Evolutionary conservation across 2,888 invertebrate genomes (phyloP), one percentile per base, ranked within the genome.

Genomic region (Phaedon cochleariae): DNA sequence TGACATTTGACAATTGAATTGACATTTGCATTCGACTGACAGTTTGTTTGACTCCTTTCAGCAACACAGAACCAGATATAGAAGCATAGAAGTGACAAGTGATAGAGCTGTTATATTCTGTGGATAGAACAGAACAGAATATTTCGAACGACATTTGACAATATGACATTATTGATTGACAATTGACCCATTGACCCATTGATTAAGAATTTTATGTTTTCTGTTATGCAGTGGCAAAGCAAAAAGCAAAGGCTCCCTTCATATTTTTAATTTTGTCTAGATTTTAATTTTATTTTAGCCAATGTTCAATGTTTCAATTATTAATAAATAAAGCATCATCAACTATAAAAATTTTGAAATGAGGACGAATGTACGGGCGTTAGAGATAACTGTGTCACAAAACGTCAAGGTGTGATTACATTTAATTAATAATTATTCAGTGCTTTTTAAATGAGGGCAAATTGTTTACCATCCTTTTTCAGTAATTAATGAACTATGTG

Each of bases 401-500:
- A 41, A 41, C 41, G 2, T 41, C 41, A 41, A 41, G 41, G 41
- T 41, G 41, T 41, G 41, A n/a, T 41, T 41, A 41, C 15, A 15
- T 15, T 41, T 41, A 15, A 41, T 41, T n/a, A n/a, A 41, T 41
- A 15, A 41, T 41, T 41, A 41, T 41, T 41, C 41, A 41, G 6
- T 15, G 41, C 41, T 41, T 41, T 15, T 41, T 2, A 15, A 41
- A 41, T 41, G 41, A 41, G 41, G 41, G 41, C 41, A 41, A 41
- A 12, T 15, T 41, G 41, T 41, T 41, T 41, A 15, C 41, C n/a
- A 15, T 41, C 15, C 1, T 41, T 41, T 41, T 41, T 15, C 41
- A 41, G 41, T 41, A 41, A 41, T 41, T 41, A 41, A 41, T 41
- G 41, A 41, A 41, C 41, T 41, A 41, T 41, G 41, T 41, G 41